phyloP scores from a whole-genome alignment of 2,113 vertebrate species.

The Gymnorhina tibicen region DNA sequence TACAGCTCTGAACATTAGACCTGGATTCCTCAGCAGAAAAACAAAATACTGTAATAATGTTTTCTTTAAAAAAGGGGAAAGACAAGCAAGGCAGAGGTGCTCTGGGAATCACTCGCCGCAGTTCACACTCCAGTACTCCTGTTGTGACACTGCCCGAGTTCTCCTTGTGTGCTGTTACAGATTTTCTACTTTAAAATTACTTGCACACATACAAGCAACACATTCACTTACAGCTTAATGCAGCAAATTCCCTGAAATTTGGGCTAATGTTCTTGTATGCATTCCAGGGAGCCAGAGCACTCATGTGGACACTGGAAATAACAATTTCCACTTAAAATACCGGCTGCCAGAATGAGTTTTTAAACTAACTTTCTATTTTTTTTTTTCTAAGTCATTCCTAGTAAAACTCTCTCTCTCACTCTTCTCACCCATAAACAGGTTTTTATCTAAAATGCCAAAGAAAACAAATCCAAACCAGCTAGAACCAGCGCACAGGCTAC shows the following conservation, averaged over 20 bases:
- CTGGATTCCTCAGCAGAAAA: not conserved
- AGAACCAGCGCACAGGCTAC: not conserved
- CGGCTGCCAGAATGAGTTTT: not conserved
- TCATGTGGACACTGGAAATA: not conserved
- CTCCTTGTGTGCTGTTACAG: not conserved
- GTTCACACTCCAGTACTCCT: not conserved
- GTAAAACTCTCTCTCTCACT: not conserved
- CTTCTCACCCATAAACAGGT: not conserved
- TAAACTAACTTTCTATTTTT: not conserved
- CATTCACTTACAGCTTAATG: not conserved
- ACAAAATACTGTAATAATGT: not conserved
- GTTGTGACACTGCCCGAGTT: not conserved
- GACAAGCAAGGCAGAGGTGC: not conserved
- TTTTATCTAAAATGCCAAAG: not conserved
- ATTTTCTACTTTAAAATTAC: not conserved
- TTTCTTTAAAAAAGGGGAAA: not conserved
- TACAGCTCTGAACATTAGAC: not conserved
- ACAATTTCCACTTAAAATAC: not conserved
- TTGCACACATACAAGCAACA: not conserved
- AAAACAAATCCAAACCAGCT: not conserved
- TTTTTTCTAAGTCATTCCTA: not conserved
- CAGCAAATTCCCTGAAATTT: not conserved
- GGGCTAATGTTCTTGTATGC: not conserved
- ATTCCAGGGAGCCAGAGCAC: not conserved
- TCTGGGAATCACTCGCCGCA: rapidly evolving